Conservation (phyloP, 2,888 invertebrate genomes). For the Nipponacmea schrenckii region DNA sequence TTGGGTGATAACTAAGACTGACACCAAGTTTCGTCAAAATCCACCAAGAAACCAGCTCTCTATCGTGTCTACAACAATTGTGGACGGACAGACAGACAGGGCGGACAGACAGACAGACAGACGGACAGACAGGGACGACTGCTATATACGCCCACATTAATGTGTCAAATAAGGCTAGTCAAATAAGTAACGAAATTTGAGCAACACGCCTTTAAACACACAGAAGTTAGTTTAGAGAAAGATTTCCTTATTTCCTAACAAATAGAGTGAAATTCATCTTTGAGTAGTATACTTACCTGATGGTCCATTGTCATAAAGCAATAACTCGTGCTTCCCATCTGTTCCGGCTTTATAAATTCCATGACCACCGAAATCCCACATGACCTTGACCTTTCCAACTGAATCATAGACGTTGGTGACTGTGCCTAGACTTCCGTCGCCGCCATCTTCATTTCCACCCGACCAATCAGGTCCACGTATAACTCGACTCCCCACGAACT, state of each 20-base stretch:
- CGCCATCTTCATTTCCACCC: conserved; percentile 25
- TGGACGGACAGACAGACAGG: too few species aligned
- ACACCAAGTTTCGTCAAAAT: too few species aligned
- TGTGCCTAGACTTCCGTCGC: conserved; percentile 34
- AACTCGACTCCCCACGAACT: conserved; percentile 18
- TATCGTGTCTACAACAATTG: too few species aligned
- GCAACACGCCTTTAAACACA: too few species aligned
- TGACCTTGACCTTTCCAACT: conserved; percentile 15
- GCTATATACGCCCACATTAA: too few species aligned
- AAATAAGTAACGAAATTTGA: too few species aligned
- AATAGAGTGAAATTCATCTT: background rate
- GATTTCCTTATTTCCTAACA: background rate
- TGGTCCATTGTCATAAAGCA: conserved; percentile 82
- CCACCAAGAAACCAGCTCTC: too few species aligned
- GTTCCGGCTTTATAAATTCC: conserved; percentile 71
- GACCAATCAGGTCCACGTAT: conserved; percentile 32
- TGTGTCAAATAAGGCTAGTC: too few species aligned
- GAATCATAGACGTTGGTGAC: conserved; percentile 17
- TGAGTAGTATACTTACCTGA: conserved; percentile 72
- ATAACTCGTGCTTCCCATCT: conserved; percentile 76
- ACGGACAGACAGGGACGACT: too few species aligned
- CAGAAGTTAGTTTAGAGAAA: too few species aligned
- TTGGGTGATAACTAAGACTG: too few species aligned
- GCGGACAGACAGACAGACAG: too few species aligned
- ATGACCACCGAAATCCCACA: conserved; percentile 19